Evolutionary conservation across 2,888 invertebrate genomes (phyloP).

Genomic region (Subacronicta megacephala): DNA sequence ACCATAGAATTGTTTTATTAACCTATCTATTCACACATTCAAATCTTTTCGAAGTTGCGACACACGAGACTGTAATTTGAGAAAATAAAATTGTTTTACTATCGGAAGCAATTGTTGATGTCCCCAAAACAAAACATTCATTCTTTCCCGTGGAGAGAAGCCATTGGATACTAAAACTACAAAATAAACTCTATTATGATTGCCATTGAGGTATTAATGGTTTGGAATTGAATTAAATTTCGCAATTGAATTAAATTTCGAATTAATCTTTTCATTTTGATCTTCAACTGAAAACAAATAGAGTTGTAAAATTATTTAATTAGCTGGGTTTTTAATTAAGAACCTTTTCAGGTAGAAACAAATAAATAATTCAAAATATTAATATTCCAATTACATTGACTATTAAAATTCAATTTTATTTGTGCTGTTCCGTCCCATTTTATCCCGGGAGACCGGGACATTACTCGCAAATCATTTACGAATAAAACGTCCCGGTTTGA

Average conservation of each 20-base stretch:
- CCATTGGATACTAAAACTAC: too few species aligned
- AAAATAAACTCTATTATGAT: too few species aligned
- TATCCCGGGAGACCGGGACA: constrained; percentile 63
- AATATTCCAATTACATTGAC: constrained; percentile 66
- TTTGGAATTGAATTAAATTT: too few species aligned
- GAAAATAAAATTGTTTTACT: constrained; percentile 2
- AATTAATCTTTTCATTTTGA: too few species aligned
- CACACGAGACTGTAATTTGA: constrained; percentile 2
- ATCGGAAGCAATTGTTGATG: too few species aligned
- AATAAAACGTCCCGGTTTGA: constrained; percentile 67
- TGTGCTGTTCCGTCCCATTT: constrained; percentile 48
- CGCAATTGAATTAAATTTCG: too few species aligned
- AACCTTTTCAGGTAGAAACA: constrained; percentile 27
- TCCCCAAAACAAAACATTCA: too few species aligned
- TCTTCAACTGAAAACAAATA: background rate
- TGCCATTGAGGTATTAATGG: too few species aligned
- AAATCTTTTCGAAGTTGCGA: constrained; percentile 15
- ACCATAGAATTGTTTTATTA: background rate
- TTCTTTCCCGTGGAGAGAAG: too few species aligned
- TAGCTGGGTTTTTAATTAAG: background rate
- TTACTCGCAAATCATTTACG: constrained; percentile 73
- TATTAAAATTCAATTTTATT: constrained; percentile 74
- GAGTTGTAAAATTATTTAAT: background rate
- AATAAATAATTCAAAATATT: constrained; percentile 53
- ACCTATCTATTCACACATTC: background rate